Evolutionary conservation across 2,797 vertebrate species (phyloP), one percentile per base, ranked within the genome.

Genomic region (Argentina silus): DNA sequence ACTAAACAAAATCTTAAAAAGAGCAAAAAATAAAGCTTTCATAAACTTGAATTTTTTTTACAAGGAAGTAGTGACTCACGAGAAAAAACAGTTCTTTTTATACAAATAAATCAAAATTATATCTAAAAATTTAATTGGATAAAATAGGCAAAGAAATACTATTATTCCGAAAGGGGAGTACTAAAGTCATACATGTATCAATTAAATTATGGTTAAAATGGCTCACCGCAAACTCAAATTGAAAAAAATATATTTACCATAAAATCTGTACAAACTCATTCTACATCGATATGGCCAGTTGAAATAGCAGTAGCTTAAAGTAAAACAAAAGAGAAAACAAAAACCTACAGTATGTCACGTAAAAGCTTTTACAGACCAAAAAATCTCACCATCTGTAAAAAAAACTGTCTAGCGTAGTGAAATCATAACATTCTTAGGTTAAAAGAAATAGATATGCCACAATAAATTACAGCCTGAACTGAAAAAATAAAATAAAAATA

Each of bases 401-500:
- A 89, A 83, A 81, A 57, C 45, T 4, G 27, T 36, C 27, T 36
- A 83, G 76, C 77, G 47, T 78, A 73, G 87, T 86, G 86, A 92
- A 90, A 87, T 85, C 78, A 88, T 82, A 85, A 84, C 81, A 83
- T 84, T 87, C 81, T 86, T 87, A 86, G 81, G 83, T 86, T 91
- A 86, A 82, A 73, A 68, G 12, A 53, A 73, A 90, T 42, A 62
- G 85, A 88, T 87, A 68, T 65, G 74, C 82, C 81, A 86, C 84
- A 91, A 92, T 92, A 91, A 91, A 92, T 93, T 93, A 93, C 89
- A 92, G 87, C 88, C 77, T 86, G 75, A 81, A 88, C 78, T 79
- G 57, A 75, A 85, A 82, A 73, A 73, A 74, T 45, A 81, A 83
- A 82, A 76, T 59, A 73, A 70, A 78, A 78, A 76, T 61, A 50